Conservation (phyloP, 2,113 vertebrate genomes). For the Danionella cerebrum region DNA sequence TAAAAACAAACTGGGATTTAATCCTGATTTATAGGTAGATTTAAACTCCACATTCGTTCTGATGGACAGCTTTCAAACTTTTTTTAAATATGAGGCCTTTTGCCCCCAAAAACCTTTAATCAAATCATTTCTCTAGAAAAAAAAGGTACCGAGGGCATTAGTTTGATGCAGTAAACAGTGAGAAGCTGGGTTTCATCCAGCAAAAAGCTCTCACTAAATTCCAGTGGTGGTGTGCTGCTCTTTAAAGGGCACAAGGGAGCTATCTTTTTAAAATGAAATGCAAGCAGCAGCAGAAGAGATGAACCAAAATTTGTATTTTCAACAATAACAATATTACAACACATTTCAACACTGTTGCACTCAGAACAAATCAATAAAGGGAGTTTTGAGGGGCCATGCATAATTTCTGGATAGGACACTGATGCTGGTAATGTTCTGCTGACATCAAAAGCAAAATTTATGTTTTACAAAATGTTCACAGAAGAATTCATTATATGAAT, state of each 20-base stretch:
- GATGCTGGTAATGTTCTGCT: background rate
- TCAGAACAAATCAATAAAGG: background rate
- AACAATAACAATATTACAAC: constrained; percentile 16
- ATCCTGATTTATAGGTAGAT: constrained; percentile 1
- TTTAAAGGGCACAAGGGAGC: constrained; percentile 26
- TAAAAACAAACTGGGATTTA: no score
- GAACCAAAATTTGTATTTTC: constrained; percentile 11
- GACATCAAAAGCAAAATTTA: background rate
- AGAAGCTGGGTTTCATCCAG: constrained; percentile 25
- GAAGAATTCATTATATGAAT: background rate
- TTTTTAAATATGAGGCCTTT: constrained; percentile 20
- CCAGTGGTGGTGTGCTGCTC: background rate
- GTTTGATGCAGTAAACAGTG: background rate
- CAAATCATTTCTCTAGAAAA: constrained; percentile 33
- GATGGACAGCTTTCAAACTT: background rate
- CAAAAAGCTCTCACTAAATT: constrained; percentile 33
- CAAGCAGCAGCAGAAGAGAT: constrained; percentile 18
- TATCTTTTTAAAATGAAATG: constrained; percentile 25
- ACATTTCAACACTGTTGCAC: background rate
- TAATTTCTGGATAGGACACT: background rate
- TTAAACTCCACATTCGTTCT: background rate
- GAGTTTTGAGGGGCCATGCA: background rate
- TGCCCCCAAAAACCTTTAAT: constrained; percentile 26
- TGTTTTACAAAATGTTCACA: constrained; percentile 2
- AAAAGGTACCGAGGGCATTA: constrained; percentile 26